These are phyloP conservation scores for Aspidiotus destructor DNA, from an alignment of 2,888 invertebrate genomes.

Conservation along the genomic window DNA sequence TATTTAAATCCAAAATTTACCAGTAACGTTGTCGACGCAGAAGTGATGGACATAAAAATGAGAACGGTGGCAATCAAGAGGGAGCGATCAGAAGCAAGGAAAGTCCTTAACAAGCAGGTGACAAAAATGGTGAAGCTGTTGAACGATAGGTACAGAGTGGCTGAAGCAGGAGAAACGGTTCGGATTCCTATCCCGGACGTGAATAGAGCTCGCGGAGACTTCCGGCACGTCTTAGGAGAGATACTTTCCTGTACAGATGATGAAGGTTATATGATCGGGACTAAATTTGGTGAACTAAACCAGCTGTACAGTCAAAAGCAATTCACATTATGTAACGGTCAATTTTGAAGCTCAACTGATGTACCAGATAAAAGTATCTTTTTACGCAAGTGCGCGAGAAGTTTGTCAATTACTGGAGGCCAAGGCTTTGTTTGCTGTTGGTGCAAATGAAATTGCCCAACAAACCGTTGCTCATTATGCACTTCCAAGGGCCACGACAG, in stretches of 20 bases:
- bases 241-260: slow-evolving; percentile 1
- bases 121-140: slow-evolving; percentile 6
- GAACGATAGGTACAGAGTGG: neutral
- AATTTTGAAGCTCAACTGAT: neutral
- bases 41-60: too few relatives aligned
- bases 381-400: neutral
- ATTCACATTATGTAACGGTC: neutral
- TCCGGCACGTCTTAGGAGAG: neutral
- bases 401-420: neutral
- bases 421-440: neutral
- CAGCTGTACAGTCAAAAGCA: neutral
- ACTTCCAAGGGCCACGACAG: neutral
- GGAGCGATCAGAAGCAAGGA: slow-evolving; percentile 1
- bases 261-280: neutral
- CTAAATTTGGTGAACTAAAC: neutral
- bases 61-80: slow-evolving; percentile 12
- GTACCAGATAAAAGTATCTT: neutral
- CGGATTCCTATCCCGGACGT: neutral
- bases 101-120: neutral
- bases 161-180: slow-evolving; percentile 4
- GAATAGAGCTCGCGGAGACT: neutral
- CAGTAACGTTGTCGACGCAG: neutral
- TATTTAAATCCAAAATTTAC: neutral
- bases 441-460: neutral
- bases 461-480: neutral